These are phyloP conservation scores for Epirrhoe alternata DNA, from an alignment of 2,888 invertebrate genomes.

Conservation along the genomic window DNA sequence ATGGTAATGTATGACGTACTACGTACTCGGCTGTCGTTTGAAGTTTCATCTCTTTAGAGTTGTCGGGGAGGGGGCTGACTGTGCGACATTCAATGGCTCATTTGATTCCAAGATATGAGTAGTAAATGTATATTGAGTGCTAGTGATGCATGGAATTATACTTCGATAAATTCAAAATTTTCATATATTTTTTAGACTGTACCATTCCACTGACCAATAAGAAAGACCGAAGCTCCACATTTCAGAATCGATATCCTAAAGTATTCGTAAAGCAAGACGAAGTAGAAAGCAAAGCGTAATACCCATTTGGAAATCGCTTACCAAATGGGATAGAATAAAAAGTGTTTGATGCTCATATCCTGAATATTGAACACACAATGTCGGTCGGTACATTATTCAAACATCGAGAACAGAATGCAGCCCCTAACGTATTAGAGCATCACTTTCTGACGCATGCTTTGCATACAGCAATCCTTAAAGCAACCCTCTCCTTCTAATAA, in stretches of 20 bases:
- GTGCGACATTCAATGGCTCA: constrained; percentile 29
- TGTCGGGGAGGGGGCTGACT: constrained; percentile 16
- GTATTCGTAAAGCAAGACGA: constrained; percentile 2
- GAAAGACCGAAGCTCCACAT: neutral
- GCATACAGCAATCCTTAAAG: constrained; percentile 59
- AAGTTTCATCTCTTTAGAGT: constrained; percentile 48
- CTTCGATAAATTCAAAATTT: neutral
- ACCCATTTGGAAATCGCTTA: constrained; percentile 35
- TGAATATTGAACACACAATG: constrained; percentile 36
- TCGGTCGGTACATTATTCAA: constrained; percentile 63
- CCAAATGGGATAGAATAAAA: constrained; percentile 31
- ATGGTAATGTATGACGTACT: constrained; percentile 47
- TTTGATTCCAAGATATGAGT: constrained; percentile 31
- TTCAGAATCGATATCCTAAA: neutral
- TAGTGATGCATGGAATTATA: constrained; percentile 18
- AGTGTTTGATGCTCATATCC: constrained; percentile 34
- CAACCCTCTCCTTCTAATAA: constrained; percentile 51
- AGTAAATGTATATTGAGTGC: constrained; percentile 15
- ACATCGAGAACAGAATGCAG: constrained; percentile 60
- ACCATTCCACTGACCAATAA: neutral
- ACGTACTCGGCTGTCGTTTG: constrained; percentile 35
- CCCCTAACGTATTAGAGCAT: constrained; percentile 70
- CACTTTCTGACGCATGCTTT: constrained; percentile 71
- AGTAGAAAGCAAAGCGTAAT: constrained; percentile 23
- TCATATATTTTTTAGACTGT: neutral